Conservation (phyloP, 2,113 vertebrate genomes). For the Tragelaphus scriptus region DNA sequence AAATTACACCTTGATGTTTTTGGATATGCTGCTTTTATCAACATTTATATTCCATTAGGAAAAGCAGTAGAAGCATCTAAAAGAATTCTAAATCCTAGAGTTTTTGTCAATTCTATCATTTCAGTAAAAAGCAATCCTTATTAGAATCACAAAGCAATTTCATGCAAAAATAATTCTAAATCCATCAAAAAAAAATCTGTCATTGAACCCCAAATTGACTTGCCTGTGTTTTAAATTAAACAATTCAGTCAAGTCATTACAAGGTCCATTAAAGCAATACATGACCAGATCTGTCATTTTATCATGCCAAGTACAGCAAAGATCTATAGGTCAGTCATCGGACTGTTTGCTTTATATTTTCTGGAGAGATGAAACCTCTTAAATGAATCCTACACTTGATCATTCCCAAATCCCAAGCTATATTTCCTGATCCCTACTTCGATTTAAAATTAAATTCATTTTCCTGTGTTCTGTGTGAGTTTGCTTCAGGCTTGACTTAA, state of each 20-base stretch:
- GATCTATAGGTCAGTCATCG: conserved; percentile 64
- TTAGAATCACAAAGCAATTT: neutral
- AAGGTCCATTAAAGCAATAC: conserved; percentile 35
- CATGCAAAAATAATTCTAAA: conserved; percentile 54
- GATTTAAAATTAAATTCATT: conserved; percentile 81
- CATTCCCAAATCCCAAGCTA: conserved; percentile 78
- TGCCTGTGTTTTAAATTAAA: neutral
- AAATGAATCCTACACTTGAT: conserved; percentile 78
- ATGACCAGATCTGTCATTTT: conserved; percentile 54
- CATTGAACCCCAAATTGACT: conserved; percentile 47
- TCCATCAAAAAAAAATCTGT: neutral
- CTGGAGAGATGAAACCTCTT: conserved; percentile 74
- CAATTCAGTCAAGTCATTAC: conserved; percentile 18
- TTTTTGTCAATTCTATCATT: conserved; percentile 16
- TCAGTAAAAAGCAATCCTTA: conserved; percentile 13
- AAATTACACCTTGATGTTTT: neutral
- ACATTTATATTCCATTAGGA: neutral
- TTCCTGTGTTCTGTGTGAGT: conserved; percentile 75
- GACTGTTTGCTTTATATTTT: conserved; percentile 76
- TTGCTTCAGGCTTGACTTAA: conserved; percentile 76
- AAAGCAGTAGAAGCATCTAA: neutral
- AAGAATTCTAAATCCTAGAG: conserved; percentile 10
- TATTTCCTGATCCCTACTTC: conserved; percentile 74
- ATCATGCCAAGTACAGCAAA: conserved; percentile 57
- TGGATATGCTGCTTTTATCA: neutral